Evolutionary conservation across 2,113 vertebrate genomes (phyloP).

Genomic region (Platycercus adscitus): DNA sequence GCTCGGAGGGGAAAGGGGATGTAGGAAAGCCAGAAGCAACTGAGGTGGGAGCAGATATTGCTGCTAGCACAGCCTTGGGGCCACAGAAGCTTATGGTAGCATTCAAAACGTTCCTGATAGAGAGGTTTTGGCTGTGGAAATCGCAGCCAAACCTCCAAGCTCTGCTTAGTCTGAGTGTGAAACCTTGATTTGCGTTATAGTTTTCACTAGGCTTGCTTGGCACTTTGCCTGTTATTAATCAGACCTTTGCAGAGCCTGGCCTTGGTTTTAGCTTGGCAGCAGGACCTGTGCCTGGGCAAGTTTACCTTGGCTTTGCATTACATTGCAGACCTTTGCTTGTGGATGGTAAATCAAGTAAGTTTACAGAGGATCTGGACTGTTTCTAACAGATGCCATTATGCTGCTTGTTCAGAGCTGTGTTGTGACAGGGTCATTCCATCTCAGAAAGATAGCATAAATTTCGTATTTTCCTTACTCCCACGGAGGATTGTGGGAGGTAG

Average conservation of each 20-base stretch:
- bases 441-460: not conserved
- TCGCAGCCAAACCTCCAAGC: not conserved
- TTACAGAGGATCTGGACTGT: not conserved
- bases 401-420: not conserved
- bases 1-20: not conserved
- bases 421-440: not conserved
- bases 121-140: not conserved
- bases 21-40: not conserved
- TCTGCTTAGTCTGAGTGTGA: not conserved
- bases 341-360: not conserved
- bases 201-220: not conserved
- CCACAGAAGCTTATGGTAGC: not conserved
- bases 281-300: not conserved
- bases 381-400: not conserved
- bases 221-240: not conserved
- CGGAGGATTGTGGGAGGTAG: not conserved
- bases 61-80: not conserved
- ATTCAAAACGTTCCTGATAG: not conserved
- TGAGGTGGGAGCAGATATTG: not conserved
- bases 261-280: not conserved
- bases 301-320: slow-evolving; percentile 6
- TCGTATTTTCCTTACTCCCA: not conserved
- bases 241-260: not conserved
- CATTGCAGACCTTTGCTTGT: not conserved
- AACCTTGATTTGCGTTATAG: not conserved